Evolutionary conservation across 2,888 invertebrate species (phyloP).

Genomic region (Fabriciana adippe): DNA sequence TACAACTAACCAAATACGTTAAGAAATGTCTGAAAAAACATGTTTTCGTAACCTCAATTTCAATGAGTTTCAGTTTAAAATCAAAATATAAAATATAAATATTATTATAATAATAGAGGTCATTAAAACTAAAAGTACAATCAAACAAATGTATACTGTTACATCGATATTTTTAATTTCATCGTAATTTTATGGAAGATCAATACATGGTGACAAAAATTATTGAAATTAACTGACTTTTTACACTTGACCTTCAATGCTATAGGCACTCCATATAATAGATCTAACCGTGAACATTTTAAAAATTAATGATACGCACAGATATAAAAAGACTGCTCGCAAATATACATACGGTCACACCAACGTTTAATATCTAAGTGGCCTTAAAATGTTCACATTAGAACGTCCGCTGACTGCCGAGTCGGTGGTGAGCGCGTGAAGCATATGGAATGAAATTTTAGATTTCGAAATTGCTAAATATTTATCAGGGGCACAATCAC

Average conservation of each 20-base stretch:
- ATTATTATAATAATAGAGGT: constrained; percentile 4
- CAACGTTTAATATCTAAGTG: constrained; percentile 73
- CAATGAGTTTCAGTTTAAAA: background rate
- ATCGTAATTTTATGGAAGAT: constrained; percentile 83
- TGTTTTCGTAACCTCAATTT: background rate
- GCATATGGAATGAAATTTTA: constrained; percentile 72
- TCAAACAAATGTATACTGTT: constrained; percentile 74
- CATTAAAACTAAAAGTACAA: constrained; percentile 45
- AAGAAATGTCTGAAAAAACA: background rate
- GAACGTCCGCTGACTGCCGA: constrained; percentile 52
- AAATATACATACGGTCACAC: constrained; percentile 71
- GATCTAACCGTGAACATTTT: constrained; percentile 80
- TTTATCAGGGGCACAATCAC: constrained; percentile 67
- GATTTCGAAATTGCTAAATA: constrained; percentile 65
- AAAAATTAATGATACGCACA: constrained; percentile 66
- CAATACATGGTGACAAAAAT: constrained; percentile 81
- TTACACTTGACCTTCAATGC: constrained; percentile 80
- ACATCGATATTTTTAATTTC: constrained; percentile 82
- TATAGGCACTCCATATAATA: constrained; percentile 82
- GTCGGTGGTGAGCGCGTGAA: constrained; percentile 63
- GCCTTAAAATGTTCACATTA: constrained; percentile 78
- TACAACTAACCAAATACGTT: background rate
- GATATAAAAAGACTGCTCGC: constrained; percentile 75
- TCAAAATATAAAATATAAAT: background rate
- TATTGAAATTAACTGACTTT: constrained; percentile 80